Base-by-base conservation (phyloP, 2,888 invertebrate species). In the Anarsia innoxiella region DNA sequence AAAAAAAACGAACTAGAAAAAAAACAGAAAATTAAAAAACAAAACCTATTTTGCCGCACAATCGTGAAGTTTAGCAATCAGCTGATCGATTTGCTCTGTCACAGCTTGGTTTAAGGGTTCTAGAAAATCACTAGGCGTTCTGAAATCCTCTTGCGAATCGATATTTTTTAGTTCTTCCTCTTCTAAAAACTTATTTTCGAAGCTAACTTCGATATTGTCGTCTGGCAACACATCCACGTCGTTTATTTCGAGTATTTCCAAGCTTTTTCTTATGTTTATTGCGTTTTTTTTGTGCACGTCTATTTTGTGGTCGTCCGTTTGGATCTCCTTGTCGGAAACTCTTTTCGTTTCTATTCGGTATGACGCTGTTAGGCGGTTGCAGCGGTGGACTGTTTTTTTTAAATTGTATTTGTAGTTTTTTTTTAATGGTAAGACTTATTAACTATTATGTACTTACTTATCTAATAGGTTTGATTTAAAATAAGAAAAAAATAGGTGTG, bases 41-140 rank as follows among this genome's bases (percentile, higher is more conserved):
- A 40, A 35, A 49, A 66, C 66, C 71, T 74, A 75, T 41, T 59
- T 53, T n/a, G n/a, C n/a, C n/a, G 19, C 19, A 19, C 77, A 76
- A 23, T 76, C 74, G 29, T 69, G 67, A 36, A 83, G 41, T 41
- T 79, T 82, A 0, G 76, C 64, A 23, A 83, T 82, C 48, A 83
- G 48, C 41, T 77, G 67, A 43, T 83, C 80, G 1, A 85, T 84
- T 28, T 84, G 82, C 26, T 83, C 72, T 0, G 65, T 55, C 1
- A 84, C 73, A 0, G 73, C 68, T 34, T 75, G 73, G 32, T 69
- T 77, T 46, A 83, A 39, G 0, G 77, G 76, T 25, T 83, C 80
- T 29, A 78, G 31, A 40, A 71, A 76, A 10, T 77, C 79, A 28
- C 64, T 79, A 6, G 80, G 79, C 14, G 82, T 78, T 46, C 68